These are phyloP conservation scores for Sebastiscus tertius DNA, from an alignment of 2,797 vertebrate species.

Conservation along the genomic window DNA sequence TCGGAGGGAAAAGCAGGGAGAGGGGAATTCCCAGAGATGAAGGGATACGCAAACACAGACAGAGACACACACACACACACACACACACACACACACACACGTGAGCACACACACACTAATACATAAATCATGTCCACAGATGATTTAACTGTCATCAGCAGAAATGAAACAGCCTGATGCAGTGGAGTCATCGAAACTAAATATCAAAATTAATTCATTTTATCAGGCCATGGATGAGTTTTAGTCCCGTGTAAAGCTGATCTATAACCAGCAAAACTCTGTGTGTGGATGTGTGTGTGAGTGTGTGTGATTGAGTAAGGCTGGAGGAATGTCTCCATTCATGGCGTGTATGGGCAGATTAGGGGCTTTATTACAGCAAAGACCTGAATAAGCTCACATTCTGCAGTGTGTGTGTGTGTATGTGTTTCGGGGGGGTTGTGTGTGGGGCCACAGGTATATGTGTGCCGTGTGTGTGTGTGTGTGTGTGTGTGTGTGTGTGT, in stretches of 20 bases:
- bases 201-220: conserved; percentile 12
- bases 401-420: conserved; percentile 39
- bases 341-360: conserved; percentile 73
- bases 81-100: neutral
- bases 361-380: conserved; percentile 69
- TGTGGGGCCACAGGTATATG: conserved; percentile 30
- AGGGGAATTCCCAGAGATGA: conserved; percentile 77
- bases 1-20: conserved; percentile 36
- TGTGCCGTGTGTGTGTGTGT: neutral
- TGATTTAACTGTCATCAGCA: conserved; percentile 28
- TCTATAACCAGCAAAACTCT: conserved; percentile 5
- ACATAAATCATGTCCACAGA: conserved; percentile 21
- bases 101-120: neutral
- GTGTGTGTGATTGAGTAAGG: conserved; percentile 61
- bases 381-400: conserved; percentile 77
- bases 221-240: conserved; percentile 4
- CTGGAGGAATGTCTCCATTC: conserved; percentile 76
- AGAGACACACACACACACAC: neutral
- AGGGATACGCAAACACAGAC: conserved; percentile 57
- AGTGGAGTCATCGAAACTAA: neutral
- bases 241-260: conserved; percentile 19
- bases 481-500: neutral
- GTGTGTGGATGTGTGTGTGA: conserved; percentile 17
- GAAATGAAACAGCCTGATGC: conserved; percentile 18
- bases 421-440: conserved; percentile 21